Evolutionary conservation across 2,113 vertebrate species (phyloP).

Genomic region (Podilymbus podiceps): DNA sequence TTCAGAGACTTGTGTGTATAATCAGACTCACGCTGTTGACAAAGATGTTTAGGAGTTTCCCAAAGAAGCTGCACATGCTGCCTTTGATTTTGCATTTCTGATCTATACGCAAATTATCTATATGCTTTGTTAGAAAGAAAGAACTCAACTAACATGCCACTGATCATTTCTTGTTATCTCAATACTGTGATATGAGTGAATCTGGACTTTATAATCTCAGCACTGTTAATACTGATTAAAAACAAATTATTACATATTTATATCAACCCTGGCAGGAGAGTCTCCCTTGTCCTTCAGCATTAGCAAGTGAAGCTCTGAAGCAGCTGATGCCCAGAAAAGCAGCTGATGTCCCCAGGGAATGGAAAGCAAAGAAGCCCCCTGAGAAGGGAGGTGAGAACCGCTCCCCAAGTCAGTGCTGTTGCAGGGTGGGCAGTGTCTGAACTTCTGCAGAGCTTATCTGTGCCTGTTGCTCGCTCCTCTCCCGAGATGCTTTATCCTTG

Average conservation of each 20-base stretch:
- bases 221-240: constrained; percentile 57
- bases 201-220: constrained; percentile 55
- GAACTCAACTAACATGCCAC: not conserved
- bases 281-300: constrained; percentile 47
- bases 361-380: not conserved
- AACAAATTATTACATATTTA: constrained; percentile 41
- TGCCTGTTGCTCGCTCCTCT: not conserved
- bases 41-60: not conserved
- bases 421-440: not conserved
- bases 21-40: not conserved
- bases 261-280: constrained; percentile 20
- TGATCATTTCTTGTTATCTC: not conserved
- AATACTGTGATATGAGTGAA: not conserved
- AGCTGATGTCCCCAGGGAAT: not conserved
- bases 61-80: not conserved
- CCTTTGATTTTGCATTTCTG: not conserved
- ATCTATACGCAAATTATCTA: not conserved
- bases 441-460: not conserved
- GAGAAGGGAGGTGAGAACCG: not conserved
- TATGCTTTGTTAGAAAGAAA: not conserved
- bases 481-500: not conserved
- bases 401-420: not conserved
- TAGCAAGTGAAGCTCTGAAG: constrained; percentile 1
- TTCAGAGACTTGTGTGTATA: not conserved
- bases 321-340: constrained; percentile 11